These are phyloP conservation scores for Tethya wilhelma DNA, from an alignment of 37 sponge, comb jelly and placozoan genomes.

Conservation along the genomic window DNA sequence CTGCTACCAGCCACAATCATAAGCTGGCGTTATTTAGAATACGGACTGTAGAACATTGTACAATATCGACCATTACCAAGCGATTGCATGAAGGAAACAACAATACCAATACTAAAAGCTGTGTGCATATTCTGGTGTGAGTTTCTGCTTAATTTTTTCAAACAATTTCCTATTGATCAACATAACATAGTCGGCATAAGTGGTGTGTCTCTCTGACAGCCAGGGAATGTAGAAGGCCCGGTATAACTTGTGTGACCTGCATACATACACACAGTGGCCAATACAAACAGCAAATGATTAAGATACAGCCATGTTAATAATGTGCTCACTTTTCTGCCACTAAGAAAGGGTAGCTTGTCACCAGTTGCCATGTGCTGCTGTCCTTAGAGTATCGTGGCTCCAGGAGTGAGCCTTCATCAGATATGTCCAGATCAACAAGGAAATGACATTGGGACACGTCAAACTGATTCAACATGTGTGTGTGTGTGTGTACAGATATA, in stretches of 20 bases:
- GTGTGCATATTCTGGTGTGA: constrained; percentile 6
- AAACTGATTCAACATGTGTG: no score
- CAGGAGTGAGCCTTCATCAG: constrained; percentile 26
- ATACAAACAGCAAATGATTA: background rate
- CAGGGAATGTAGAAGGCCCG: constrained; percentile 88
- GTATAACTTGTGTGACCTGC: constrained; percentile 78
- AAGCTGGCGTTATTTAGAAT: no score
- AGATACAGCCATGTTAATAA: background rate
- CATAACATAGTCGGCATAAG: constrained; percentile 50
- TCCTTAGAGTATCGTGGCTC: constrained; percentile 80
- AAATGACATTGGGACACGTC: constrained; percentile 80
- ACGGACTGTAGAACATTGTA: no score
- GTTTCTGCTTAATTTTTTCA: background rate
- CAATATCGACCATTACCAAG: no score
- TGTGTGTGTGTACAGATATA: no score
- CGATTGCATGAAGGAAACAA: no score
- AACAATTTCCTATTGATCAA: constrained; percentile 37
- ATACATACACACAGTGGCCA: background rate
- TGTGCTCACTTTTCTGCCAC: constrained; percentile 72
- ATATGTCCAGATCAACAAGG: constrained; percentile 83
- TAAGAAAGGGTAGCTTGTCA: constrained; percentile 76
- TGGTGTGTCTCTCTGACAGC: constrained; percentile 24
- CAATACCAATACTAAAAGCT: no score
- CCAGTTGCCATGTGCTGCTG: constrained; percentile 68
- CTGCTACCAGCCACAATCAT: no score